Evolutionary conservation across 2,888 invertebrate genomes (phyloP).

Genomic region (Archaeoteleia sp.): DNA sequence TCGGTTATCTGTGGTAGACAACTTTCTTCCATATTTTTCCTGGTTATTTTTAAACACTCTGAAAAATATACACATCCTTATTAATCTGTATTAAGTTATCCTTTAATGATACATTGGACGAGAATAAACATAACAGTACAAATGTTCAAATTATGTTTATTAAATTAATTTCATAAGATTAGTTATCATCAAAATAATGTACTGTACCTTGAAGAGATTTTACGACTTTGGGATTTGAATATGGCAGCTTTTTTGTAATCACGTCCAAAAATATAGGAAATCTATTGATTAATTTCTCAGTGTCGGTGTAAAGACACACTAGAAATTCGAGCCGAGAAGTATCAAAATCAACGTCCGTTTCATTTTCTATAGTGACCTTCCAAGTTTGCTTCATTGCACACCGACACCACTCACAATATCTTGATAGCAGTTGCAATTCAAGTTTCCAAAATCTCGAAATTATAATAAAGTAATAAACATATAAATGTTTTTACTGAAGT

Average conservation of each 20-base stretch:
- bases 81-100: too few relatives aligned
- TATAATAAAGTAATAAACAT: conserved; percentile 4
- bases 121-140: too few relatives aligned
- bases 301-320: conserved; percentile 73
- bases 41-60: conserved; percentile 60
- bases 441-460: conserved; percentile 88
- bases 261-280: conserved; percentile 65
- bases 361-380: conserved; percentile 59
- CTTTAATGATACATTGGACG: too few relatives aligned
- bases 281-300: conserved; percentile 67
- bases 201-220: conserved; percentile 67
- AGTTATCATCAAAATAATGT: too few relatives aligned
- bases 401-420: conserved; percentile 85
- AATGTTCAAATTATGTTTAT: too few relatives aligned
- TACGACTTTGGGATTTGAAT: conserved; percentile 51
- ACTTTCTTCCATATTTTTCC: conserved; percentile 53
- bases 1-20: conserved; percentile 69
- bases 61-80: conserved; percentile 2
- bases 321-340: conserved; percentile 68
- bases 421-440: conserved; percentile 86
- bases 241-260: conserved; percentile 60
- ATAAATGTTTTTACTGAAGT: conserved; percentile 3
- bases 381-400: conserved; percentile 67
- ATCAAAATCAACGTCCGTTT: conserved; percentile 58
- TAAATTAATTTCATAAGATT: too few relatives aligned